Evolutionary conservation across 2,888 invertebrate genomes (phyloP), one percentile per base, ranked within the genome.

Genomic region (Venustoraphidia nigricollis): DNA sequence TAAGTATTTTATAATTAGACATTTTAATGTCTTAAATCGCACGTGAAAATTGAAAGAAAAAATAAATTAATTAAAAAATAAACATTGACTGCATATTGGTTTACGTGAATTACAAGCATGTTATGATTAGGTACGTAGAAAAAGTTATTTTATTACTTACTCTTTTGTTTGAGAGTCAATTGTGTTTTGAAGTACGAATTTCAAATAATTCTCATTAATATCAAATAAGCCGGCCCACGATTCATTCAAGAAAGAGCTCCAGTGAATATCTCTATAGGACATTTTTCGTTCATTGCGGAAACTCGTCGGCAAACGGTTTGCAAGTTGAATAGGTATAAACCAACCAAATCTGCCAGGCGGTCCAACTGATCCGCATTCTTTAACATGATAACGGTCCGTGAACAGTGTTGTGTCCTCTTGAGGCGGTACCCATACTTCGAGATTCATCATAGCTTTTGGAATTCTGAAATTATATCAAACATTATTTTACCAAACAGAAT

Each of bases 381-480:
- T 69, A 34, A 66, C 67, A 51, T 63, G 64, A 56, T 60, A 60
- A 39, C 54, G 54, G 38, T 60, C 62, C 17, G 69, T 54, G n/a
- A 64, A 61, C 56, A 68, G 67, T 46, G 66, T 65, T 34, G 70
- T 66, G 57, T 77, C 77, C 46, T 72, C 70, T 41, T 79, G 75
- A 0, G 81, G 74, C 17, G 77, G 72, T 50, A 79, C 67, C 80
- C 83, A 83, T 0, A 81, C 78, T 61, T 83, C 85, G 58, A 85
- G 64, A 61, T 86, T 83, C 13, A 86, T 70, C 66, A 73, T 71
- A 1, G 72, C 62, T 27, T 62, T 60, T 9, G 72, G 71, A 47
- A 65, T 55, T 47, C 72, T 72, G 55, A 6, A 53, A 54, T 39
- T 46, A 53, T 45, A 43, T 48, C 41, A 10, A 51, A 44, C 41